Percentiles rank a stretch among this genome's conserved stretches.
Conservation (phyloP, 2,797 vertebrate species). For the Clamator glandarius region DNA sequence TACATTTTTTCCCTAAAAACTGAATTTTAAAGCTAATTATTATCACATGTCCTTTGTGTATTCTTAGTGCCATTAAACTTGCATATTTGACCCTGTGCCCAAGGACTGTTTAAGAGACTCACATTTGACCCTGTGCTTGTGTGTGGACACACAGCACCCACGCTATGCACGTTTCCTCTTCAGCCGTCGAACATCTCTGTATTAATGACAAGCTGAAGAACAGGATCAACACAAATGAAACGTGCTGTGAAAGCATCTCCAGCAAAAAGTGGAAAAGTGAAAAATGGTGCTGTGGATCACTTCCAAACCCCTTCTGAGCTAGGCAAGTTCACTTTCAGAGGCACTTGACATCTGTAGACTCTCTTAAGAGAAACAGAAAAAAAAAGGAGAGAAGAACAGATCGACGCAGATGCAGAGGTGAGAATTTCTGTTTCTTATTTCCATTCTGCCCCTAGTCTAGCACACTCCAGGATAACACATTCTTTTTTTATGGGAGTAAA, state of each 20-base stretch:
- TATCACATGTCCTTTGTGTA: not conserved
- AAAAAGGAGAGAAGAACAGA: not conserved
- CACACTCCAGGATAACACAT: not conserved
- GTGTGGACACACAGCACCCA: not conserved
- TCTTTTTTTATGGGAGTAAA: not conserved
- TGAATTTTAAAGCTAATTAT: not conserved
- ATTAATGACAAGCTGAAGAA: not conserved
- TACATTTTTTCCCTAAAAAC: not conserved
- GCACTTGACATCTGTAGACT: not conserved
- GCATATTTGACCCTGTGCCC: not conserved
- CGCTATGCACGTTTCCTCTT: not conserved
- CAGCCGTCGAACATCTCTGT: not conserved
- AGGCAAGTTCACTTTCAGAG: not conserved
- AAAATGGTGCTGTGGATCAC: not conserved
- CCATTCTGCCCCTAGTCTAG: not conserved
- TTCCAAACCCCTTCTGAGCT: not conserved
- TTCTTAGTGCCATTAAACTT: not conserved
- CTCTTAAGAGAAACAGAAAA: not conserved
- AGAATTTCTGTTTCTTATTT: not conserved
- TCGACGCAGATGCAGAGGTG: not conserved
- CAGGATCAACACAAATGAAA: not conserved
- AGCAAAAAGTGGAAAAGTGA: not conserved
- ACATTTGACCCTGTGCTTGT: not conserved
- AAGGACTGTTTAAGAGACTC: not conserved
- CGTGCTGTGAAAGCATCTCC: not conserved